Conservation (phyloP, 2,113 vertebrate species). For the Mungos mungo region DNA sequence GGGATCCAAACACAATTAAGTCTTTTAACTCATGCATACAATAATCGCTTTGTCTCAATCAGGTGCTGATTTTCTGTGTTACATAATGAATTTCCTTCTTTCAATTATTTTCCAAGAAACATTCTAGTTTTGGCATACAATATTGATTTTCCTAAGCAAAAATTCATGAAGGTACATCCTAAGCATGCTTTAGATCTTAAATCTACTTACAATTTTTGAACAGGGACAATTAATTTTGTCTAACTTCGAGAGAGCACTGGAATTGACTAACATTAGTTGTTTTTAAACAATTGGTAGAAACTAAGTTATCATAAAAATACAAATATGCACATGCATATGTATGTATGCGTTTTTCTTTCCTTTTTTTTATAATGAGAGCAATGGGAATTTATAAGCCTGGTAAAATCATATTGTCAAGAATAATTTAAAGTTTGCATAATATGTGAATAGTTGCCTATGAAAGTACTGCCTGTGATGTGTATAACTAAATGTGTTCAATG, state of each 20-base stretch:
- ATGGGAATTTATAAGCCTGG: neutral
- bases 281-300: neutral
- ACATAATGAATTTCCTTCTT: constrained; percentile 26
- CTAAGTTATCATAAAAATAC: neutral
- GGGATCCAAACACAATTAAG: constrained; percentile 53
- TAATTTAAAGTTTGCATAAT: neutral
- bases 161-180: neutral
- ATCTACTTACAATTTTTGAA: neutral
- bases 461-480: neutral
- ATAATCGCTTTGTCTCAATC: constrained; percentile 61
- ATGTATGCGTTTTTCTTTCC: neutral
- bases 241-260: neutral
- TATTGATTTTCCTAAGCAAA: constrained; percentile 58
- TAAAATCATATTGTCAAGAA: neutral
- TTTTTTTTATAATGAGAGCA: neutral
- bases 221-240: neutral
- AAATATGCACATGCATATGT: neutral
- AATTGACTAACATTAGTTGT: neutral
- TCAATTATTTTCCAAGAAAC: constrained; percentile 53
- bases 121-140: constrained; percentile 15
- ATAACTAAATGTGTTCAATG: neutral
- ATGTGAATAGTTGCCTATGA: neutral
- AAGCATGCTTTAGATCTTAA: neutral
- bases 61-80: constrained; percentile 32
- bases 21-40: constrained; percentile 52